Conservation (phyloP, 1,140 invertebrate genomes). For the Tigriopus japonicus region DNA sequence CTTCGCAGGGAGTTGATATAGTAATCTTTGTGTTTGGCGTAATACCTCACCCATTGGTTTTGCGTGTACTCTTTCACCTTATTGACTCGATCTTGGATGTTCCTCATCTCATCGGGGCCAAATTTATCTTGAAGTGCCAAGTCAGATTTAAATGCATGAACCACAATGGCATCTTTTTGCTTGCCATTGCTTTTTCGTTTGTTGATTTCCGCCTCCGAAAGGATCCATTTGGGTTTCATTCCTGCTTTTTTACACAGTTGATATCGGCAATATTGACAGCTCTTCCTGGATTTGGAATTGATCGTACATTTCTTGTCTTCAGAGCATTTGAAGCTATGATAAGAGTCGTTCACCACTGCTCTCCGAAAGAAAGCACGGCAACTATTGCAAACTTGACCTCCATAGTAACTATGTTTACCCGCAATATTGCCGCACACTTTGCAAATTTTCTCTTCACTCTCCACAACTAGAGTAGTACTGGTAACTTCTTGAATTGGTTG, state of each 20-base stretch:
- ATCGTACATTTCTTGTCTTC: slow-evolving; percentile 17
- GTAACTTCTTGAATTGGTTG: too few relatives aligned
- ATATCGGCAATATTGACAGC: slow-evolving; percentile 26
- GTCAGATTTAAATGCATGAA: too few relatives aligned
- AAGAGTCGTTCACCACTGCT: slow-evolving; percentile 24
- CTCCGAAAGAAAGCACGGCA: slow-evolving; percentile 28
- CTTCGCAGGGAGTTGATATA: too few relatives aligned
- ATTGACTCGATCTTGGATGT: too few relatives aligned
- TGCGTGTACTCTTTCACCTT: too few relatives aligned
- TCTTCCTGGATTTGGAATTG: slow-evolving; percentile 22
- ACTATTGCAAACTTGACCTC: slow-evolving; percentile 26
- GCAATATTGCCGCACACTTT: slow-evolving; percentile 2
- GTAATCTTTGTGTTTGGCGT: too few relatives aligned
- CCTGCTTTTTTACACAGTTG: slow-evolving; percentile 25
- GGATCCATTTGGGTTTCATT: slow-evolving; percentile 29
- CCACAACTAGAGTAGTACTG: too few relatives aligned
- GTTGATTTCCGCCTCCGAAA: slow-evolving; percentile 25
- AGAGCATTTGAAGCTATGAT: slow-evolving; percentile 23
- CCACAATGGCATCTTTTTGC: too few relatives aligned
- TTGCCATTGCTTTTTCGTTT: neutral
- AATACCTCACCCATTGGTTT: too few relatives aligned
- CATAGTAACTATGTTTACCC: slow-evolving; percentile 26
- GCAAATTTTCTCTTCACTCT: neutral
- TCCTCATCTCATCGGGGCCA: too few relatives aligned
- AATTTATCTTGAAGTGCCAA: too few relatives aligned